Evolutionary conservation across 2,113 vertebrate species (phyloP).

Genomic region (Eurypyga helias): DNA sequence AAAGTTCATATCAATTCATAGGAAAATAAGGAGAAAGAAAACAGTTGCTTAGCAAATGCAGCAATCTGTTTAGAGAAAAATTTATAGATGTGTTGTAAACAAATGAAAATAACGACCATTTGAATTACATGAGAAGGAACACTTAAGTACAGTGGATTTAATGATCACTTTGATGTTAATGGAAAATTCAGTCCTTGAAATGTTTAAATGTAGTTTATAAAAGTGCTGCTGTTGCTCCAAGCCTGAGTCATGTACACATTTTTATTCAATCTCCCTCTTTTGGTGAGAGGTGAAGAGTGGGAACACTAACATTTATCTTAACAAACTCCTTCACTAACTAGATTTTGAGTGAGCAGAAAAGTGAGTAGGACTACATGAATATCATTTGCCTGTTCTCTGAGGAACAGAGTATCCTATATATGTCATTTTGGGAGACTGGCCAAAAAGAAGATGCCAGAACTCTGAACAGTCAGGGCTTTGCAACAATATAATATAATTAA

Average conservation of each 20-base stretch:
- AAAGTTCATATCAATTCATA: neutral
- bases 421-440: neutral
- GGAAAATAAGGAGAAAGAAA: neutral
- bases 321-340: neutral
- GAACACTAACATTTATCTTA: constrained; percentile 19
- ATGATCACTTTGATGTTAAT: neutral
- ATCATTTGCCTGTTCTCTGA: neutral
- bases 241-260: neutral
- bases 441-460: constrained; percentile 46
- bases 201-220: constrained; percentile 3
- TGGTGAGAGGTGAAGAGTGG: constrained; percentile 12
- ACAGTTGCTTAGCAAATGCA: neutral
- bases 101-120: neutral
- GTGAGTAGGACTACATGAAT: neutral
- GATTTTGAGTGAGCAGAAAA: constrained; percentile 3
- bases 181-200: neutral
- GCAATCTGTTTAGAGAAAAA: neutral
- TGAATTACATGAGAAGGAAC: neutral
- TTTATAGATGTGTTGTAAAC: neutral
- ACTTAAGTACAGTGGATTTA: neutral
- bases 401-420: neutral
- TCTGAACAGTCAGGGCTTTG: neutral
- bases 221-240: constrained; percentile 18
- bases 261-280: neutral
- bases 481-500: neutral